A percentile compares a stretch with the other conserved stretches of the same genome.
These are phyloP conservation scores for Acipenser oxyrinchus DNA, from an alignment of 2,797 vertebrate species.

Conservation along the genomic window DNA sequence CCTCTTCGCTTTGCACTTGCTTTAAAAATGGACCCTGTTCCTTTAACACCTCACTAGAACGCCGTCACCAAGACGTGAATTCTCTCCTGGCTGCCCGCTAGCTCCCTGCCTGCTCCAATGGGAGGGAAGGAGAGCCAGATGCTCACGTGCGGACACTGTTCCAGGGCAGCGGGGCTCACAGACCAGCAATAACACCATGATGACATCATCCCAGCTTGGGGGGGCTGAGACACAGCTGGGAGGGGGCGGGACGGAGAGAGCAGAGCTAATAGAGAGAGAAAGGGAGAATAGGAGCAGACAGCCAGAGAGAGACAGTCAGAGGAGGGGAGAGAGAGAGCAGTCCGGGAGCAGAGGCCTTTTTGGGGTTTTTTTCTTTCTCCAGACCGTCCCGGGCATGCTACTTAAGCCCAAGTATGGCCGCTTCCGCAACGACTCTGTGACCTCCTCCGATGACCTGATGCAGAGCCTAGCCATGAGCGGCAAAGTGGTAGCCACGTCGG, in stretches of 20 bases:
- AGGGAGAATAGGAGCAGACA: slow-evolving; percentile 35
- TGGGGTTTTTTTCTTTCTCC: slow-evolving; percentile 27
- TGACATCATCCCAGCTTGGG: slow-evolving; percentile 70
- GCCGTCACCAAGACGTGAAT: too few species aligned
- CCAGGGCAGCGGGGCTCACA: slow-evolving; percentile 63
- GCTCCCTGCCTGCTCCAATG: neutral
- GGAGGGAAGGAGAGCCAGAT: slow-evolving; percentile 42
- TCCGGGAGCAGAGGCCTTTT: slow-evolving; percentile 26
- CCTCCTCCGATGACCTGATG: slow-evolving; percentile 74
- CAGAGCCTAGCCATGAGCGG: slow-evolving; percentile 75
- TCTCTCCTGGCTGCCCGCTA: neutral
- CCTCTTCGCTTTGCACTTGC: too few species aligned
- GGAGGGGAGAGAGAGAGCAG: slow-evolving; percentile 23
- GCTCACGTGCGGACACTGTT: slow-evolving; percentile 56
- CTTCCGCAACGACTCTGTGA: slow-evolving; percentile 80
- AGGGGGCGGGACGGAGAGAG: slow-evolving; percentile 42
- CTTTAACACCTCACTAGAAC: too few species aligned
- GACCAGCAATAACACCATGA: slow-evolving; percentile 50
- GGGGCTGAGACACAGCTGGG: slow-evolving; percentile 37
- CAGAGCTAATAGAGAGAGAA: slow-evolving; percentile 38
- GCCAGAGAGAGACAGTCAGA: slow-evolving; percentile 34
- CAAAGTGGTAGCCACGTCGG: slow-evolving; percentile 67
- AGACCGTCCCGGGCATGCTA: slow-evolving; percentile 75
- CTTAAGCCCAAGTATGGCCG: slow-evolving; percentile 85
- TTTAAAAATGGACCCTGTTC: too few species aligned